Percentiles rank a stretch among this genome's conserved stretches.
Evolutionary conservation across 2,113 vertebrate species (phyloP).

Genomic region (Asarcornis scutulata): DNA sequence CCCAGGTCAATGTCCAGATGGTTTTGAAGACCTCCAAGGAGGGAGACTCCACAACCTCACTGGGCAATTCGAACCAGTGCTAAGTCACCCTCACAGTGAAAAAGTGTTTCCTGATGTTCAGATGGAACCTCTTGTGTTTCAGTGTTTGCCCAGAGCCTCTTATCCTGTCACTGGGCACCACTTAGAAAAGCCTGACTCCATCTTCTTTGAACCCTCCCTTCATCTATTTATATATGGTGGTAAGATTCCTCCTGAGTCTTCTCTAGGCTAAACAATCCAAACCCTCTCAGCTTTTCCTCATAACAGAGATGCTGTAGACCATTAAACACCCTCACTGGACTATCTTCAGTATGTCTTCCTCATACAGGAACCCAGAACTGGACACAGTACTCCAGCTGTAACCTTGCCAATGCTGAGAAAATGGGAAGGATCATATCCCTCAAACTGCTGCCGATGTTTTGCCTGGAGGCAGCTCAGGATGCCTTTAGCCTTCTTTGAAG

Average conservation of each 20-base stretch:
- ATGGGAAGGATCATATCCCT: neutral
- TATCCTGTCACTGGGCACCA: neutral
- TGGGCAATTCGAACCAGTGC: neutral
- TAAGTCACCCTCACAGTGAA: neutral
- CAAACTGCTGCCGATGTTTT: neutral
- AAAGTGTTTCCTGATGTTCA: neutral
- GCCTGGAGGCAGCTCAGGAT: neutral
- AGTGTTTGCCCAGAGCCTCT: neutral
- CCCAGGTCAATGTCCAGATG: neutral
- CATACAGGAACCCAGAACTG: neutral
- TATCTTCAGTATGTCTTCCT: neutral
- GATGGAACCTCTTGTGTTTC: neutral
- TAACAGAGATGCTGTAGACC: neutral
- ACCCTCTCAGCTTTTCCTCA: neutral
- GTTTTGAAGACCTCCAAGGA: neutral
- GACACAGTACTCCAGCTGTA: no score
- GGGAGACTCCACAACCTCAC: neutral
- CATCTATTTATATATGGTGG: neutral
- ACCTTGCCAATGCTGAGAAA: neutral
- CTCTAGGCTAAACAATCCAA: neutral
- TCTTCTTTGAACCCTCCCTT: neutral
- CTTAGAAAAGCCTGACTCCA: neutral
- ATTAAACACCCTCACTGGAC: neutral
- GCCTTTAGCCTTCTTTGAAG: neutral
- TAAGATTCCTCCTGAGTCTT: neutral